Conservation (phyloP, 2,888 invertebrate genomes). For the Notodonta ziczac region DNA sequence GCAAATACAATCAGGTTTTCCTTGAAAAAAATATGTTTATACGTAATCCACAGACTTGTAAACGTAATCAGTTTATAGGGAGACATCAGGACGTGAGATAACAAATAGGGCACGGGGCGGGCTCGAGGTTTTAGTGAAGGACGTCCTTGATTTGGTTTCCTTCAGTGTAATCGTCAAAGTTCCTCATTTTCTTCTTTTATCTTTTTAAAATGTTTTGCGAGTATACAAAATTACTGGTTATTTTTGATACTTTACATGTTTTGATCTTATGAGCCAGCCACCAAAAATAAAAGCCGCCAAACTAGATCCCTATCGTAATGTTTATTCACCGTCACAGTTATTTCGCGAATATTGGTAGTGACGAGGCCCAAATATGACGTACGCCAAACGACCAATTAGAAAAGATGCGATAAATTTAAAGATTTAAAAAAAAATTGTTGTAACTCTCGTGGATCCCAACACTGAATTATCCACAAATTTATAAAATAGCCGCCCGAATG, state of each 20-base stretch:
- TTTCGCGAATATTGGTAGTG: conserved; percentile 3
- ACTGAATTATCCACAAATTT: too few relatives aligned
- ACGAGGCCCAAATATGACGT: not conserved
- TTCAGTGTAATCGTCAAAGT: not conserved
- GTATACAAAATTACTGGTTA: too few relatives aligned
- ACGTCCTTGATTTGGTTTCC: conserved; percentile 16
- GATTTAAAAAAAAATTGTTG: too few relatives aligned
- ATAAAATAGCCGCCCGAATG: too few relatives aligned
- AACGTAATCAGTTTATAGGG: conserved; percentile 7
- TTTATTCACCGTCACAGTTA: not conserved
- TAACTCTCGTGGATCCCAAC: too few relatives aligned
- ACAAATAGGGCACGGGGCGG: conserved; percentile 29
- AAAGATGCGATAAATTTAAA: too few relatives aligned
- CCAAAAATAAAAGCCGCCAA: not conserved
- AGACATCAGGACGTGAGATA: conserved; percentile 11
- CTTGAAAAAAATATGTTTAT: not conserved
- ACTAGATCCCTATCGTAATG: not conserved
- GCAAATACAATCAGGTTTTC: not conserved
- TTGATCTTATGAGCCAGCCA: not conserved
- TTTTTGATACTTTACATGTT: too few relatives aligned
- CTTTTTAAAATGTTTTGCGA: too few relatives aligned
- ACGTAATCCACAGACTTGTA: too few relatives aligned
- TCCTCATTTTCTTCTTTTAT: not conserved
- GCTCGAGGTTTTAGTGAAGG: conserved; percentile 16
- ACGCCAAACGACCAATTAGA: too few relatives aligned